Evolutionary conservation across 2,113 vertebrate species (phyloP).

Genomic region (Amblyornis subalaris): DNA sequence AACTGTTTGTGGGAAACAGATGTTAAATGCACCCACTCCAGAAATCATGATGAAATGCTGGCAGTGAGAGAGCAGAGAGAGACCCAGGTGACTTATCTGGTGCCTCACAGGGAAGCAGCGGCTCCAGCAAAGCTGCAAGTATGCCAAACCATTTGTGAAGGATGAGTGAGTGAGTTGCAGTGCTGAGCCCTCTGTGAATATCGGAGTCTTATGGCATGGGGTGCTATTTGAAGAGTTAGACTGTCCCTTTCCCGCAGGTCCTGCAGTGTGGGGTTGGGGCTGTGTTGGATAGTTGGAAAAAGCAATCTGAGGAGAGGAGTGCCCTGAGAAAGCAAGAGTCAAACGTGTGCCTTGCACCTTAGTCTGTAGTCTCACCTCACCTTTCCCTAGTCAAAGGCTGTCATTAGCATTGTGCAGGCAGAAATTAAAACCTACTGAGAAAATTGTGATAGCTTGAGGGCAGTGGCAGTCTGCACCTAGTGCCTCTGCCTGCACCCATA

Average conservation of each 20-base stretch:
- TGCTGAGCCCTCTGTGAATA: neutral
- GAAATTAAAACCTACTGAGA: neutral
- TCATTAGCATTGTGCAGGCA: neutral
- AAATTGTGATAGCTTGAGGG: neutral
- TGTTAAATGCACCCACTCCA: neutral
- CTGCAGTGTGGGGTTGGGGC: neutral
- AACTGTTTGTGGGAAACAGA: conserved; percentile 15
- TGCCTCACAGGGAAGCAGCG: neutral
- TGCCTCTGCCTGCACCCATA: neutral
- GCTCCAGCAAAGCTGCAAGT: neutral
- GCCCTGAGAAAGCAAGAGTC: neutral
- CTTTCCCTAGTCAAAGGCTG: neutral
- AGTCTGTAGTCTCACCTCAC: neutral
- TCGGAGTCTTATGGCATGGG: too few relatives aligned
- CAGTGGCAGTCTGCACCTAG: neutral
- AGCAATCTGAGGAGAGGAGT: neutral
- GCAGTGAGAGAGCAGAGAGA: neutral
- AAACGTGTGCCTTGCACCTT: neutral
- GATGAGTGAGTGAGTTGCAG: neutral
- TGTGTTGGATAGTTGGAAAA: neutral
- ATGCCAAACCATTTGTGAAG: neutral
- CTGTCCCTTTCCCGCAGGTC: neutral
- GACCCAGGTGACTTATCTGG: neutral
- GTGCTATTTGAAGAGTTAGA: neutral
- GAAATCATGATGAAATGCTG: neutral